A percentile compares a stretch with the other conserved stretches of the same genome.
Conservation (phyloP, 2,797 vertebrate genomes). For the Halcyon badia region DNA sequence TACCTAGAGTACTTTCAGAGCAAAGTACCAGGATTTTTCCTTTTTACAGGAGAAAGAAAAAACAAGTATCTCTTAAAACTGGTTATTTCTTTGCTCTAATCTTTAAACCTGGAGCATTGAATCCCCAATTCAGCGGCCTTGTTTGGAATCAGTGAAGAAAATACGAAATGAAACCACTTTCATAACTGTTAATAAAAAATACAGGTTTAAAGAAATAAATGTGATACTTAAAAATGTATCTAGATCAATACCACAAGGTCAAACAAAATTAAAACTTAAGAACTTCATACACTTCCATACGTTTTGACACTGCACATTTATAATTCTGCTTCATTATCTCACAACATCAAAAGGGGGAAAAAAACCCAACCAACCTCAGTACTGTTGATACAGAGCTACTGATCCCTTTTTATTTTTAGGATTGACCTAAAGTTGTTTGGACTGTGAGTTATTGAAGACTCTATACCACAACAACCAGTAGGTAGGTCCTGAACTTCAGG, state of each 20-base stretch:
- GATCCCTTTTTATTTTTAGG: not conserved
- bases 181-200: not conserved
- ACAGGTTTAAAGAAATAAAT: not conserved
- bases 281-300: not conserved
- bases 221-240: not conserved
- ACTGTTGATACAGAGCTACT: not conserved
- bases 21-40: not conserved
- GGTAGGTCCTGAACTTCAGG: not conserved
- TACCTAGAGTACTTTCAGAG: not conserved
- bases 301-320: not conserved
- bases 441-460: not conserved
- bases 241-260: not conserved
- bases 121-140: not conserved
- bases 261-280: not conserved
- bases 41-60: not conserved
- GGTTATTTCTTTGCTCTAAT: not conserved
- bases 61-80: not conserved
- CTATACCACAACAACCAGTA: not conserved
- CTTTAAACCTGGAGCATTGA: not conserved
- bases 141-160: not conserved
- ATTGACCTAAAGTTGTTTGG: not conserved
- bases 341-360: not conserved
- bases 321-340: not conserved
- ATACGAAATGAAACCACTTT: not conserved
- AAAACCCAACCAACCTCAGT: not conserved